A percentile compares a stretch with the other conserved stretches of the same genome.
phyloP scores from a whole-genome alignment of 1,140 invertebrate species.

The Diorhabda sublineata region DNA sequence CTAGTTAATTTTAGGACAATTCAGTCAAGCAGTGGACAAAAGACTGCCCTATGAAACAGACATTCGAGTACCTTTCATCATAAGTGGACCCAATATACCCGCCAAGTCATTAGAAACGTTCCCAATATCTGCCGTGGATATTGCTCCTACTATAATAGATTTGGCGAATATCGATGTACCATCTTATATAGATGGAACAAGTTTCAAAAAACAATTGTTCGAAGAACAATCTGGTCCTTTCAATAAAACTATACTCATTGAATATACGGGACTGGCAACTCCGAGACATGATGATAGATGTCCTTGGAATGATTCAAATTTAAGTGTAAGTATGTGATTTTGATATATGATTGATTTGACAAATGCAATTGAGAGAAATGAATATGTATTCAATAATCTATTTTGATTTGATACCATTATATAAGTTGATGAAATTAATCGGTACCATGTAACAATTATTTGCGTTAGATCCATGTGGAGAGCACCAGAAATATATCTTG shows the following conservation, averaged over 20 bases:
- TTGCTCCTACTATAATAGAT: conserved; percentile 75
- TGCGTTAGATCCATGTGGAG: no score
- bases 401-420: no score
- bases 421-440: no score
- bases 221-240: conserved; percentile 19
- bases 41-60: conserved; percentile 86
- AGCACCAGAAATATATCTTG: no score
- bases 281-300: conserved; percentile 52
- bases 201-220: conserved; percentile 49
- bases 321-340: conserved; percentile 52
- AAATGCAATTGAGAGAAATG: no score
- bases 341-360: no score
- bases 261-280: conserved; percentile 73
- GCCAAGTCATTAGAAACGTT: conserved; percentile 48
- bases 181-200: conserved; percentile 61
- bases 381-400: no score
- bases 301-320: conserved; percentile 53
- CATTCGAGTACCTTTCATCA: conserved; percentile 74
- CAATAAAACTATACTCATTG: conserved; percentile 57
- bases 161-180: conserved; percentile 55
- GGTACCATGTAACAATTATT: no score
- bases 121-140: conserved; percentile 71
- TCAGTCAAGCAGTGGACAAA: conserved; percentile 81
- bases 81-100: conserved; percentile 68
- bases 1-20: conserved; percentile 59